Conservation (phyloP, 2,888 invertebrate species). For the Chymomyza procnemis region DNA sequence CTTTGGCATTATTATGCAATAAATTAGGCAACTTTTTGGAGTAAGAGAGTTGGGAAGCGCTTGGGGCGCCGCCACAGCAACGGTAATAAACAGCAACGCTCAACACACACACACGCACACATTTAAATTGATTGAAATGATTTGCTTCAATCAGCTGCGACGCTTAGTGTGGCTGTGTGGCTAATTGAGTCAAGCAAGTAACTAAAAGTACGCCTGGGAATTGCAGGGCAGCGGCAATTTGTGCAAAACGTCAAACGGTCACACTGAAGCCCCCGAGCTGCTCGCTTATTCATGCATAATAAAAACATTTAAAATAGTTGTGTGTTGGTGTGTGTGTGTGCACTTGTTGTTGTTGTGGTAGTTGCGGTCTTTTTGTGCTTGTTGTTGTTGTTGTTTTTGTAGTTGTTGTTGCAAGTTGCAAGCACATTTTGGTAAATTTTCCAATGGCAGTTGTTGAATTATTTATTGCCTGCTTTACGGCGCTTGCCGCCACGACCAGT, state of each 20-base stretch:
- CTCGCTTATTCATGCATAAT: constrained; percentile 56
- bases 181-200: constrained; percentile 50
- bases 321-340: constrained; percentile 16
- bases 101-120: not conserved
- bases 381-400: not conserved
- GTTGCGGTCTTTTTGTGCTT: constrained; percentile 13
- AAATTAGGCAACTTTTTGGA: too few species aligned
- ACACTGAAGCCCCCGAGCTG: not conserved
- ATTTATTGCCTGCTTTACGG: constrained; percentile 57
- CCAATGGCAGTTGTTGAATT: constrained; percentile 53
- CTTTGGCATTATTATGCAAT: too few species aligned
- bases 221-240: constrained; percentile 4
- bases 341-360: not conserved
- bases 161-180: not conserved
- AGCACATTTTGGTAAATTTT: constrained; percentile 59
- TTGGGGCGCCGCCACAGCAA: too few species aligned
- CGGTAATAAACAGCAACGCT: too few species aligned
- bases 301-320: constrained; percentile 20
- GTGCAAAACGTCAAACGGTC: constrained; percentile 7
- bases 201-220: constrained; percentile 56
- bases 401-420: not conserved
- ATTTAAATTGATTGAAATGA: not conserved
- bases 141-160: not conserved
- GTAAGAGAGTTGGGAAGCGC: too few species aligned
- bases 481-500: not conserved